Evolutionary conservation across 2,797 vertebrate genomes (phyloP).

Genomic region (Alectoris magna): DNA sequence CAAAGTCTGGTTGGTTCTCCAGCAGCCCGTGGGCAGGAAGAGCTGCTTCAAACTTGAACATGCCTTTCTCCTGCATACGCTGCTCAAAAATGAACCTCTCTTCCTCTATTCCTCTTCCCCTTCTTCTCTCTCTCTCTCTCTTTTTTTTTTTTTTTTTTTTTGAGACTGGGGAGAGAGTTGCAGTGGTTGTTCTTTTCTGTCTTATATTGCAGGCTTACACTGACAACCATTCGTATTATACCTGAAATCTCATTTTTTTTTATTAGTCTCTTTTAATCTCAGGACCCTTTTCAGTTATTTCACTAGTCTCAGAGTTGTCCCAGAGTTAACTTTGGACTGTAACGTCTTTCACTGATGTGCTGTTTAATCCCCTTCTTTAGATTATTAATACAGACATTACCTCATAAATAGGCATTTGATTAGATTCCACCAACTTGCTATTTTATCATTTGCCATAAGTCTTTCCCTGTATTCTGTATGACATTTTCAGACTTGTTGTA

Average conservation of each 20-base stretch:
- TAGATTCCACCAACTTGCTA: constrained; percentile 10
- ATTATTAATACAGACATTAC: constrained; percentile 58
- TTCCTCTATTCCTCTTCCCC: not conserved
- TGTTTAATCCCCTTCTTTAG: constrained; percentile 1
- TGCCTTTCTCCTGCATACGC: not conserved
- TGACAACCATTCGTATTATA: not conserved
- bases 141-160: not conserved
- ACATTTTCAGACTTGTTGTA: not conserved
- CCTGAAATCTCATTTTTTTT: not conserved
- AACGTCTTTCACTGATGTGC: not conserved
- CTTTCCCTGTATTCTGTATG: not conserved
- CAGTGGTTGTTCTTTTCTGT: not conserved
- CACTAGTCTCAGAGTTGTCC: not conserved
- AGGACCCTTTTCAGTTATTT: not conserved
- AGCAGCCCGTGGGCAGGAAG: not conserved
- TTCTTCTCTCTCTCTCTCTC: not conserved
- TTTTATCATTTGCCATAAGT: constrained; percentile 11
- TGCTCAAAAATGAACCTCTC: not conserved
- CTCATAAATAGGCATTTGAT: constrained; percentile 50
- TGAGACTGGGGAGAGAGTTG: too few relatives aligned
- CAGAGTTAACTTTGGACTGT: not conserved
- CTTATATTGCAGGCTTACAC: not conserved
- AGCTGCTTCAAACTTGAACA: not conserved
- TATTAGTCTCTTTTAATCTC: not conserved
- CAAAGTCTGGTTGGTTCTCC: not conserved